Percentiles rank a stretch among this genome's conserved stretches.
Evolutionary conservation across 2,797 vertebrate genomes (phyloP).

Genomic region (Mus caroli): DNA sequence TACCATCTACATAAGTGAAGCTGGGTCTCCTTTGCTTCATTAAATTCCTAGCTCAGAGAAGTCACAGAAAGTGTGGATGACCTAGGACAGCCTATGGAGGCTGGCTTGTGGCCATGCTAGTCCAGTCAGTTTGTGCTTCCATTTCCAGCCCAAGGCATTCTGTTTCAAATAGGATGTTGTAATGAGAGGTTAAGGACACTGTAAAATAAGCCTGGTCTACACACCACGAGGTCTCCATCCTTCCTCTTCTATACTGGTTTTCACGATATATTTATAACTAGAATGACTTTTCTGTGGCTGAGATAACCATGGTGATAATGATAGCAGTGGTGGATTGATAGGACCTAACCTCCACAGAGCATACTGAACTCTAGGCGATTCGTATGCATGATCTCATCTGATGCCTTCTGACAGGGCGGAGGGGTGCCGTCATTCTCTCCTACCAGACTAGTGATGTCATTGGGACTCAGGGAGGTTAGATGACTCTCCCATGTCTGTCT

Average conservation of each 20-base stretch:
- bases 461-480: constrained; percentile 22
- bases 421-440: neutral
- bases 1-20: neutral
- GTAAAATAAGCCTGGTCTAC: neutral
- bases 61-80: neutral
- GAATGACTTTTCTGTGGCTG: neutral
- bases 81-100: neutral
- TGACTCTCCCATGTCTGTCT: neutral
- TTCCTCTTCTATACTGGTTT: neutral
- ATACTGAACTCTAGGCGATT: neutral
- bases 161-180: neutral
- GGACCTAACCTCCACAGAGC: neutral
- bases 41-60: constrained; percentile 18
- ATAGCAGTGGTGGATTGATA: neutral
- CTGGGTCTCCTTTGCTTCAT: constrained; percentile 16
- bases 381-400: constrained; percentile 61
- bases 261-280: neutral
- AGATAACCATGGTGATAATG: neutral
- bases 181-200: neutral
- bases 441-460: constrained; percentile 44
- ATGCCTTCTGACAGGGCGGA: neutral
- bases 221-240: neutral
- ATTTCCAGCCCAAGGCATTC: neutral
- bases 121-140: neutral
- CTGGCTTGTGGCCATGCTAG: neutral